These are phyloP conservation scores for Nothocercus julius DNA, from an alignment of 2,113 vertebrate genomes.

Conservation along the genomic window DNA sequence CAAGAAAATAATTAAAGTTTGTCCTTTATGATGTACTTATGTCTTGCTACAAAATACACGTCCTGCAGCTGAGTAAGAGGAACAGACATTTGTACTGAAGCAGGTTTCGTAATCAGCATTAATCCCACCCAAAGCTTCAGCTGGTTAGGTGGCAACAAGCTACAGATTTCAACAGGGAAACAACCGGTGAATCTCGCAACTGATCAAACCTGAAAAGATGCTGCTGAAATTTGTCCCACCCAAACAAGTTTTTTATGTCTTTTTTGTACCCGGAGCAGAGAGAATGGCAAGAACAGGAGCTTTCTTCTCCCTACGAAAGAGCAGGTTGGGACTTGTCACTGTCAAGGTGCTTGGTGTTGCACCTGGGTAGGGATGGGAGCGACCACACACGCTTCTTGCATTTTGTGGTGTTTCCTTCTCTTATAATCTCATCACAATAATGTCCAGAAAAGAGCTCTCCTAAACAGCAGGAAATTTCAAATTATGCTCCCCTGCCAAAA, in stretches of 20 bases:
- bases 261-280: neutral
- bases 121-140: neutral
- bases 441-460: neutral
- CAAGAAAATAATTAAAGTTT: neutral
- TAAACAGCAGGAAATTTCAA: neutral
- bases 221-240: neutral
- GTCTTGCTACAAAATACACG: neutral
- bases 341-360: neutral
- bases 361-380: neutral
- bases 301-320: neutral
- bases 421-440: neutral
- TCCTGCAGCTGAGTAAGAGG: neutral
- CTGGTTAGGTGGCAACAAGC: neutral
- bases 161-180: neutral
- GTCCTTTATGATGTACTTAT: neutral
- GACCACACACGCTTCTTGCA: neutral
- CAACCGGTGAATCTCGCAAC: rapidly evolving
- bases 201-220: neutral
- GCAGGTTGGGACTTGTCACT: neutral
- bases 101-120: neutral
- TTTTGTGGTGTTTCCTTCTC: neutral
- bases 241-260: neutral
- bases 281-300: neutral
- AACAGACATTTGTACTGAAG: neutral
- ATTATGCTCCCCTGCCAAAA: neutral